Base-by-base conservation (phyloP, 2,113 vertebrate genomes). In the Atractosteus spatula region DNA sequence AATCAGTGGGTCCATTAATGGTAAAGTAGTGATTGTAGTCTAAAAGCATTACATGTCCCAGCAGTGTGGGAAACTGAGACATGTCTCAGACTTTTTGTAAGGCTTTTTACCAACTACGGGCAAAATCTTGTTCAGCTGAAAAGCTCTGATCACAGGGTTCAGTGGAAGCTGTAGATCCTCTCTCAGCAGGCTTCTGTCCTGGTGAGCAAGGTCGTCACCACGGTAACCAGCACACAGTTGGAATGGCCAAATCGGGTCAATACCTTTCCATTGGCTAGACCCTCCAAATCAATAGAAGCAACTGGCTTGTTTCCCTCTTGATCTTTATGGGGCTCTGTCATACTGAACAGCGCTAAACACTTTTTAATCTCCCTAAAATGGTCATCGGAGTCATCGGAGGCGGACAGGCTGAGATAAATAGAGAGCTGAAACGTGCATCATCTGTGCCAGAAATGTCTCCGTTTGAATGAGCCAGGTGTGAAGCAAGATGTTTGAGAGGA, bases 181-280 rank as follows among this genome's bases (percentile, higher is more conserved):
- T 57, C 29, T 71, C 74, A 74, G 56, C 44, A 57, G 76, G 71
- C 79, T 74, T 41, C 77, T 63, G 16, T 12, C 5, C 73, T 76
- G 82, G 70, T 79, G 85, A 91, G 89, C 78, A 82, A 90, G 87
- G 87, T 82, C 70, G 75, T 91, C 84, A 77, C 76, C 79, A 69
- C 84, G 84, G 85, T 70, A 87, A 90, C 72, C 54, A 78, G 79
- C 70, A 75, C 79, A 61, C 70, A 66, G 68, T 61, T 65, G 51
- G 70, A 69, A 73, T 17, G 41, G n/a, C 76, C 66, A 62, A 59
- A 69, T 72, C 74, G 41, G 42, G 55, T 42, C 11, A 55, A 43
- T 69, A 65, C 45, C 8, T 41, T 55, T 76, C 17, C 17, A 1
- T 44, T 75, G 47, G 44, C 66, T 57, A 29, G 69, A 56, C 41